phyloP scores from a whole-genome alignment of 1,140 invertebrate genomes.

The Heliconius hewitsoni region DNA sequence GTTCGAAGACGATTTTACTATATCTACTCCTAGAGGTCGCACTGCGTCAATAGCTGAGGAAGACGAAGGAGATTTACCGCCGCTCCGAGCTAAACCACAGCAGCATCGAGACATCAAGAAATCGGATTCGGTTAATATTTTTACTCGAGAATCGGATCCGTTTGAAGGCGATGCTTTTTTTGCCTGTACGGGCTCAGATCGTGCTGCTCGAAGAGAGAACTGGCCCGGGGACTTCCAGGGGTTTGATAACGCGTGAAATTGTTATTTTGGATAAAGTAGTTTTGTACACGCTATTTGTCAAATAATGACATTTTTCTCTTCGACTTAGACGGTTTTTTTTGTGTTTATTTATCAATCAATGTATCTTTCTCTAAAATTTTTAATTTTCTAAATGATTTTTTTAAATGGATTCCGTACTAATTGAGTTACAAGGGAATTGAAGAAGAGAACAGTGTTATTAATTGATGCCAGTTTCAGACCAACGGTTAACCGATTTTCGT shows the following conservation, averaged over 20 bases:
- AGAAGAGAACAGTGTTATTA: background rate
- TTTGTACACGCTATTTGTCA: background rate
- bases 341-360: too few relatives aligned
- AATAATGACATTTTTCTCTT: background rate
- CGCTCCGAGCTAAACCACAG: slow-evolving; percentile 52
- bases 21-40: slow-evolving; percentile 52
- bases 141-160: slow-evolving; percentile 88
- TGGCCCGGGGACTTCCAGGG: slow-evolving; percentile 75
- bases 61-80: slow-evolving; percentile 67
- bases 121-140: slow-evolving; percentile 93
- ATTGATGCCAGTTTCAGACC: background rate
- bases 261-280: background rate
- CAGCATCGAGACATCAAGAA: slow-evolving; percentile 85
- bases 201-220: slow-evolving; percentile 71
- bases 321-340: background rate
- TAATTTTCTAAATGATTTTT: background rate
- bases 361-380: too few relatives aligned
- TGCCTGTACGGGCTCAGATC: slow-evolving; percentile 80
- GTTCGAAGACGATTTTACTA: slow-evolving; percentile 88
- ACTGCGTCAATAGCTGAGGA: slow-evolving; percentile 75
- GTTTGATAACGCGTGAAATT: slow-evolving; percentile 68
- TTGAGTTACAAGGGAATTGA: background rate
- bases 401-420: background rate
- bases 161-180: slow-evolving; percentile 94
- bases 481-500: background rate